Conservation (phyloP, 1,140 invertebrate species). For the Drosophila ficusphila region DNA sequence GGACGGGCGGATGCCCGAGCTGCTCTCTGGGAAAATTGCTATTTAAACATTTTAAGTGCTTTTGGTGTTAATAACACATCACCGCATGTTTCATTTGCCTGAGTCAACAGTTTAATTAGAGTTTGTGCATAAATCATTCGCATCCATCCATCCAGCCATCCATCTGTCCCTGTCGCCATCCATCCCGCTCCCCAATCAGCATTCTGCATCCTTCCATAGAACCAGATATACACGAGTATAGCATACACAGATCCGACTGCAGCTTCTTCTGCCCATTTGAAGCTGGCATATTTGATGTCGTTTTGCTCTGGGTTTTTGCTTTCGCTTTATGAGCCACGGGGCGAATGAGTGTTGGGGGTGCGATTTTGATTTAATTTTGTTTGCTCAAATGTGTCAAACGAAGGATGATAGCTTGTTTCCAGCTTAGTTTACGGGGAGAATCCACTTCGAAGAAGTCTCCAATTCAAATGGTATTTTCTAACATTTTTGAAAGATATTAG, state of each 20-base stretch:
- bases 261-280: conserved; percentile 35
- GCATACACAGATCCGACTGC: conserved; percentile 8
- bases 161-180: conserved; percentile 8
- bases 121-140: conserved; percentile 72
- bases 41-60: conserved; percentile 77
- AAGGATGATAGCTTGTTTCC: conserved; percentile 3
- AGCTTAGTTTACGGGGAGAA: not conserved
- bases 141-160: conserved; percentile 34
- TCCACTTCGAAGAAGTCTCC: not conserved
- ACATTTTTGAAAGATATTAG: not conserved
- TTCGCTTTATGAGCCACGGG: conserved; percentile 25
- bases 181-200: not conserved
- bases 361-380: conserved; percentile 47
- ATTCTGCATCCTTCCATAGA: conserved; percentile 30
- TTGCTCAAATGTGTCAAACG: conserved; percentile 32
- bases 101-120: conserved; percentile 76
- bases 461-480: not conserved
- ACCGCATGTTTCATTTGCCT: conserved; percentile 74
- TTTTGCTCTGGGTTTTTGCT: conserved; percentile 39
- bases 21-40: conserved; percentile 51
- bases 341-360: not conserved
- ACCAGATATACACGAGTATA: conserved; percentile 18
- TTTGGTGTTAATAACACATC: conserved; percentile 74
- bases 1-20: conserved; percentile 1
- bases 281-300: conserved; percentile 47